Conservation (phyloP, 2,888 invertebrate species). For the Sabatieria punctata region DNA sequence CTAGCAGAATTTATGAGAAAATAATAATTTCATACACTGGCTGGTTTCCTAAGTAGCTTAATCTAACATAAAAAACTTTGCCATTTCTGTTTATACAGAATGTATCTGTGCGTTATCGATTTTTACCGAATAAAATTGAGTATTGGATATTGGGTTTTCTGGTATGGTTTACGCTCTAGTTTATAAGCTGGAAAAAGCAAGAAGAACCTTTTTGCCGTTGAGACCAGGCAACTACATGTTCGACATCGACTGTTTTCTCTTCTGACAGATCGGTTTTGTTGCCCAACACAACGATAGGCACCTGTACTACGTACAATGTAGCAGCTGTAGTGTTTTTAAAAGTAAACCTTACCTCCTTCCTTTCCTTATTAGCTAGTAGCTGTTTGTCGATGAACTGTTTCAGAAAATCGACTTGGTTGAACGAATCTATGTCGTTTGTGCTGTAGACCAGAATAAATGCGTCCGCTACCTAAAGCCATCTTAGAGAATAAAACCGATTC, state of each 20-base stretch:
- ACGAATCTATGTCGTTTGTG: constrained; percentile 64
- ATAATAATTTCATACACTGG: no score
- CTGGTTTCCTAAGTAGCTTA: no score
- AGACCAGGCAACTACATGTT: constrained; percentile 66
- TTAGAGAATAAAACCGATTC: no score
- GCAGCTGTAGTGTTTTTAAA: not conserved
- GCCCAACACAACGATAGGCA: constrained; percentile 61
- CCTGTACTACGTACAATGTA: constrained; percentile 39
- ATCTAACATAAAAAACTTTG: no score
- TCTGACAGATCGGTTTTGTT: constrained; percentile 38
- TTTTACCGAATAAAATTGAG: no score
- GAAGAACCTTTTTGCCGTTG: constrained; percentile 53
- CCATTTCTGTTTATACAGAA: no score
- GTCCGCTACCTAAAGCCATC: constrained; percentile 23
- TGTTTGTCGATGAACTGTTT: constrained; percentile 88
- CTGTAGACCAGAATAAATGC: constrained; percentile 62
- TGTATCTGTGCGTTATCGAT: no score
- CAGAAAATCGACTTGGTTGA: constrained; percentile 68
- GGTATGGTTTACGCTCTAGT: no score
- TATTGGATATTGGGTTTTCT: no score
- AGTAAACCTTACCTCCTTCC: constrained; percentile 58
- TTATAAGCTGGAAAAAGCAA: no score
- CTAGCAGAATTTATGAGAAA: no score
- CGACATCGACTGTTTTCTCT: constrained; percentile 38
- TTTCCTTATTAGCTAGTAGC: constrained; percentile 56